phyloP scores from a whole-genome alignment of 2,797 vertebrate genomes.

The Chiloscyllium punctatum region DNA sequence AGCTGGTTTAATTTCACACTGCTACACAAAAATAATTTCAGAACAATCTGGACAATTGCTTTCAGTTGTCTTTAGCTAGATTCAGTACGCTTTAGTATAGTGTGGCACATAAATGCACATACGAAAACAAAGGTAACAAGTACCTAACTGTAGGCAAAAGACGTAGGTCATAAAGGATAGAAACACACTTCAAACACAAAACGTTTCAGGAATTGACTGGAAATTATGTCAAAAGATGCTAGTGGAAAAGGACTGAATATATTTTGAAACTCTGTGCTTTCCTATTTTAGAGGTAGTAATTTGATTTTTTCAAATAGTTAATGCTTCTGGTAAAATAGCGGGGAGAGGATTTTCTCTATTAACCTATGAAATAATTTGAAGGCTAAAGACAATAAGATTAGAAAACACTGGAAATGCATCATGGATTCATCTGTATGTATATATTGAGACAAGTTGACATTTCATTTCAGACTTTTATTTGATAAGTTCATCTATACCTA shows the following conservation, averaged over 20 bases:
- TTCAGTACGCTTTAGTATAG: background rate
- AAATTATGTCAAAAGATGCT: background rate
- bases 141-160: background rate
- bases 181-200: background rate
- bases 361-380: background rate
- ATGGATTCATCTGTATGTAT: background rate
- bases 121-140: background rate
- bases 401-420: background rate
- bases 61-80: background rate
- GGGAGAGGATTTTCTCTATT: background rate
- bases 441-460: background rate
- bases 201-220: background rate
- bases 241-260: background rate
- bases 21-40: background rate
- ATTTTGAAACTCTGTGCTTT: background rate
- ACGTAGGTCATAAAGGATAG: background rate
- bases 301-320: background rate
- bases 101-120: background rate
- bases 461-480: background rate
- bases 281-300: background rate
- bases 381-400: background rate
- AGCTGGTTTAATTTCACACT: background rate
- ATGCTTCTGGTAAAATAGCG: background rate
- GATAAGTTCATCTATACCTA: background rate
- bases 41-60: background rate